Base-by-base conservation (phyloP, 2,888 invertebrate genomes). In the Molorchus minor region DNA sequence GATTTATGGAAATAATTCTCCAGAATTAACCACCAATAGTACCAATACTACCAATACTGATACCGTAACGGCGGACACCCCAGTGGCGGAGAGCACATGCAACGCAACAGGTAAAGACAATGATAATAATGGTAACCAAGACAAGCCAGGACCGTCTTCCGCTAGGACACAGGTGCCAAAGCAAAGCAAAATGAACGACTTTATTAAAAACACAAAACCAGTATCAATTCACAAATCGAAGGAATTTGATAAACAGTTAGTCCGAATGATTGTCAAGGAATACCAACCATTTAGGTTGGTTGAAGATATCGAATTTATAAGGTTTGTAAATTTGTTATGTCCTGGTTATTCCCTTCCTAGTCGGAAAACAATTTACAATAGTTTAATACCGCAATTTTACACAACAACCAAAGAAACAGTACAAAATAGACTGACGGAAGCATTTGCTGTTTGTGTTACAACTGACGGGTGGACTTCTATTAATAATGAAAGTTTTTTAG, bases 261-360 rank as follows among this genome's bases (percentile, higher is more conserved):
- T 74, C 44, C 45, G 51, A 20, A 68, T 76, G 67, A 74, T 74
- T 35, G 67, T 64, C 3, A 57, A 58, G 43, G 73, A 75, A 58
- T 72, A 71, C 61, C 74, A 76, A 51, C 73, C 75, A 19, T 71
- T 74, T 51, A 66, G 61, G 45, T 68, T 76, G 25, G 76, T 75
- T n/a, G 71, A 75, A 47, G 55, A 61, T 43, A 12, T 21, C n/a
- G 57, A 54, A 51, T 75, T 76, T 64, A 58, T 51, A 59, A 60
- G 71, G 49, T 72, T 75, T 38, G 61, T 72, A 21, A 56, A 68
- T 49, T 60, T 58, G 49, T 53, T 74, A 38, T 71, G 71, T 62
- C 71, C 72, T n/a, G 60, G 61, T 8, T 75, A 74, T 65, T 58
- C 29, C 25, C 54, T 76, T n/a, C 72, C 72, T 29, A 65, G 61